These are phyloP conservation scores for Acrobasis consociella DNA, from an alignment of 2,888 invertebrate genomes.

Conservation along the genomic window DNA sequence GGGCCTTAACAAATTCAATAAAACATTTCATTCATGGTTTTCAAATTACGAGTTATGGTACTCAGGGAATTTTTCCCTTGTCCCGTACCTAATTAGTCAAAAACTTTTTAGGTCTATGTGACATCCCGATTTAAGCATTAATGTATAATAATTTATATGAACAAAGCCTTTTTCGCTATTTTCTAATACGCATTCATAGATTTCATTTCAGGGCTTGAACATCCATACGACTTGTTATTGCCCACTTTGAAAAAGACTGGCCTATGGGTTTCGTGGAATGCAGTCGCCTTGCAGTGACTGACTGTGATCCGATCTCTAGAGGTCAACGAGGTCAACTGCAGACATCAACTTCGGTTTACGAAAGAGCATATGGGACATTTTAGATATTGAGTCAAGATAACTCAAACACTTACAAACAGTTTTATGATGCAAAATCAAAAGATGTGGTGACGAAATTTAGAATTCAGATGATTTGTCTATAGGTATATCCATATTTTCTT, in stretches of 20 bases:
- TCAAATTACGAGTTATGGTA: no score
- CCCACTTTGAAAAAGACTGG: not conserved
- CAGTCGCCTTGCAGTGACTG: constrained; percentile 34
- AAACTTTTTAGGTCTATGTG: no score
- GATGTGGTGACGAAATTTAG: not conserved
- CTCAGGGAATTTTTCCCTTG: no score
- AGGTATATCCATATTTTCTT: no score
- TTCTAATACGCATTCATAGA: no score
- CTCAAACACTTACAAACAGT: not conserved
- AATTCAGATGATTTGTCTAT: not conserved
- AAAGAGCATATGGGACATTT: not conserved
- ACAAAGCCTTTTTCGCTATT: no score
- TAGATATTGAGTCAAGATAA: not conserved
- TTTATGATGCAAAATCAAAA: no score
- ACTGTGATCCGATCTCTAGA: not conserved
- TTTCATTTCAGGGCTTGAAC: no score
- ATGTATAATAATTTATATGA: no score
- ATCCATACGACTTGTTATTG: no score
- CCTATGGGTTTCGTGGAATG: constrained; percentile 8
- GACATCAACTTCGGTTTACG: not conserved
- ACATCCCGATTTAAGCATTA: no score
- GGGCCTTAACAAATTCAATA: not conserved
- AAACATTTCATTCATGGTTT: not conserved
- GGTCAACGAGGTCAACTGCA: not conserved
- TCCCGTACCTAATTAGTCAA: no score